phyloP scores from a whole-genome alignment of 2,888 invertebrate species.

The Catocala nupta region DNA sequence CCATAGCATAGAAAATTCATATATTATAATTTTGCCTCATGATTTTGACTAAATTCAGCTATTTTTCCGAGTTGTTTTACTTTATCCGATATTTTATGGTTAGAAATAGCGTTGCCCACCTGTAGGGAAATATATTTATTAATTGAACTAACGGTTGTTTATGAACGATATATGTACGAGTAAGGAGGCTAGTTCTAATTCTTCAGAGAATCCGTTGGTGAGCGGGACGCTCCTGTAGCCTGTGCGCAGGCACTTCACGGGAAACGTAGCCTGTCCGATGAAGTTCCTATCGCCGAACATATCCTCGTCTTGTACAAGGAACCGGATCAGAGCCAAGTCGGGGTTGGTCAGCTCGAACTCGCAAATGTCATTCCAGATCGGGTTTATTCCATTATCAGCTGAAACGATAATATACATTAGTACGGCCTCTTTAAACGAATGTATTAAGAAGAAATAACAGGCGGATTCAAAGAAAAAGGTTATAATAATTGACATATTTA shows the following conservation, averaged over 20 bases:
- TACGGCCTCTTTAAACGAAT: neutral
- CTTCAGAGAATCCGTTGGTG: conserved; percentile 96
- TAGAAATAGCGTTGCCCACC: conserved; percentile 26
- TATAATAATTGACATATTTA: no score
- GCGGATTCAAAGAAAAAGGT: no score
- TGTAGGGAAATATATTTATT: conserved; percentile 19
- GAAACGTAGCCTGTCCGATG: conserved; percentile 98
- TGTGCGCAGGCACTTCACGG: conserved; percentile 92
- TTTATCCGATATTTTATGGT: conserved; percentile 40
- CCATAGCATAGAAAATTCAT: neutral
- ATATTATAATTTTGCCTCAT: conserved; percentile 4
- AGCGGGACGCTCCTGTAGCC: conserved; percentile 97
- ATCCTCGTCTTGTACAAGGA: conserved; percentile 97
- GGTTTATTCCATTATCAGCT: conserved; percentile 98
- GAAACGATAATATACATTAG: conserved; percentile 49
- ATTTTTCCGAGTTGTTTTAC: neutral
- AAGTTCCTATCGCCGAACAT: conserved; percentile 99
- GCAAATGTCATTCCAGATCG: conserved; percentile 96
- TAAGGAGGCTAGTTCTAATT: conserved; percentile 96
- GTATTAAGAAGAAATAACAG: neutral
- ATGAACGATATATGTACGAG: conserved; percentile 89
- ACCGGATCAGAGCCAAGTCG: conserved; percentile 93
- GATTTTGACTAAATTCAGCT: conserved; percentile 7
- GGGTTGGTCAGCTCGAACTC: conserved; percentile 94
- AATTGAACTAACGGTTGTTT: conserved; percentile 39